phyloP scores from a whole-genome alignment of 2,888 invertebrate species.

The Malachius bipustulatus region DNA sequence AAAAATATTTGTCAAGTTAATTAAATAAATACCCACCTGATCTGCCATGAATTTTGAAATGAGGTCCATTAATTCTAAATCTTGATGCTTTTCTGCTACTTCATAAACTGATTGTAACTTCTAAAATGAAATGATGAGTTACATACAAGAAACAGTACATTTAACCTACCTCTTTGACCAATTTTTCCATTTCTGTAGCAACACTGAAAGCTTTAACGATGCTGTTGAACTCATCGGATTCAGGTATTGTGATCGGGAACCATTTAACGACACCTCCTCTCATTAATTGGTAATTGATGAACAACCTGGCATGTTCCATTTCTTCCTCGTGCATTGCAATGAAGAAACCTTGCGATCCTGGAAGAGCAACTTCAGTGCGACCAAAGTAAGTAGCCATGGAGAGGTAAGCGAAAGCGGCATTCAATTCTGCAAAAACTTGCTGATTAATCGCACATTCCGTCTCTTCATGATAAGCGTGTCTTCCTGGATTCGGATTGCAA shows the following conservation, averaged over 20 bases:
- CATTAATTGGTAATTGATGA: conserved; percentile 38
- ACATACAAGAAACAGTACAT: not conserved
- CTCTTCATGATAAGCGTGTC: conserved; percentile 35
- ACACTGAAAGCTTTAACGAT: conserved; percentile 35
- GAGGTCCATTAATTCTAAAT: conserved; percentile 38
- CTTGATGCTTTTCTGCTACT: conserved; percentile 34
- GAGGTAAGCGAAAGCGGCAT: conserved; percentile 48
- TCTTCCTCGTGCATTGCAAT: conserved; percentile 41
- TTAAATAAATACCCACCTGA: conserved; percentile 32
- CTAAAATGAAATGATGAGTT: conserved; percentile 22
- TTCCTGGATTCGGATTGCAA: conserved; percentile 2
- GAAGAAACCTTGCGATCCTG: conserved; percentile 37
- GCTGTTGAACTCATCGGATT: conserved; percentile 34
- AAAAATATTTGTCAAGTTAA: not conserved
- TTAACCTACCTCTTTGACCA: conserved; percentile 28
- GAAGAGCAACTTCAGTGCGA: conserved; percentile 36
- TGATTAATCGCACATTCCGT: conserved; percentile 41
- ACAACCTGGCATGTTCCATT: conserved; percentile 36
- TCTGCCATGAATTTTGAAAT: conserved; percentile 39
- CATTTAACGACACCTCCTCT: conserved; percentile 38
- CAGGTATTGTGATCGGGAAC: conserved; percentile 25
- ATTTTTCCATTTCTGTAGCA: conserved; percentile 30
- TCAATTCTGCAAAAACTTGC: conserved; percentile 46
- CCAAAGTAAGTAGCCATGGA: conserved; percentile 46
- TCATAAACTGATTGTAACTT: conserved; percentile 32